These are phyloP conservation scores for Piprites chloris DNA, from an alignment of 2,113 vertebrate species.

Conservation along the genomic window DNA sequence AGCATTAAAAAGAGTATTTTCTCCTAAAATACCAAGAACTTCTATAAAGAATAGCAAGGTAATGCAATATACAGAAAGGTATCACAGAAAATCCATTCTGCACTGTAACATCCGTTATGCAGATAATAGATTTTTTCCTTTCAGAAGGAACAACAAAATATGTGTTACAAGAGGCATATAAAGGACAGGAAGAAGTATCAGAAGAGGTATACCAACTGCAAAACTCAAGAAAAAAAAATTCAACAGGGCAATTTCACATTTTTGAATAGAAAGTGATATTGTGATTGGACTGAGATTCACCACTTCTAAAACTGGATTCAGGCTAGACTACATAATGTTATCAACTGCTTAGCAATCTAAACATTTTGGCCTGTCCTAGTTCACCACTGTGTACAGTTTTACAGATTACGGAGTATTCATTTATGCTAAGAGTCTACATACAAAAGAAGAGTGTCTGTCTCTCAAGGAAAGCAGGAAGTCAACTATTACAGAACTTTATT, in stretches of 20 bases:
- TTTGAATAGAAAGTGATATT: neutral
- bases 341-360: neutral
- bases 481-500: neutral
- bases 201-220: neutral
- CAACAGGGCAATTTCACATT: neutral
- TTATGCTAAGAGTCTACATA: neutral
- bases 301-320: neutral
- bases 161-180: neutral
- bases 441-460: neutral
- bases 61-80: neutral
- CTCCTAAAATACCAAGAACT: neutral
- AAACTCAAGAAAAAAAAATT: neutral
- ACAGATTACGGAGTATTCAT: neutral
- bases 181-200: neutral
- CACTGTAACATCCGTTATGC: neutral
- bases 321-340: neutral
- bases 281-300: neutral
- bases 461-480: neutral
- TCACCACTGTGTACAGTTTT: neutral
- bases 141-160: neutral
- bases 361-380: neutral
- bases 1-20: neutral
- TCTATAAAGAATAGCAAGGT: neutral
- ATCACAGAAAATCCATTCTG: neutral
- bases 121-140: neutral